Evolutionary conservation across 2,888 invertebrate genomes (phyloP), one percentile per base, ranked within the genome.

Genomic region (Conistra vaccinii): DNA sequence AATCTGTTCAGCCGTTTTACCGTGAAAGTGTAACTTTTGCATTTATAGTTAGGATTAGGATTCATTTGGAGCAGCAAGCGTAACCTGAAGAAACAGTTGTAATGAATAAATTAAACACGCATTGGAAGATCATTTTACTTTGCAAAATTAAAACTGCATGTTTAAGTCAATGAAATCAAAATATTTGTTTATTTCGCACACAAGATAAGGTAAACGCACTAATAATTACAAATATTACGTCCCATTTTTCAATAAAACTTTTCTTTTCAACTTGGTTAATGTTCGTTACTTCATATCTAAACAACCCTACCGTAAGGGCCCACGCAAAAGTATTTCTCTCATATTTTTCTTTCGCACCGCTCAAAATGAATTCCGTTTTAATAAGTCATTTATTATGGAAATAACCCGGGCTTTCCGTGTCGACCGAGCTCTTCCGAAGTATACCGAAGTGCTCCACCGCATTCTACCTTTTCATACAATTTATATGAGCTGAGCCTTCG

Each of bases 351-450:
- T 86, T 86, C 75, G 67, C 80, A 70, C 75, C 45, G 69, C 55
- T 77, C 69, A 69, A 81, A 86, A 85, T 81, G 79, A 80, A 75
- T 78, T 81, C 61, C 79, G 73, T 69, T 85, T 85, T 84, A 86
- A 80, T 83, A 84, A 84, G 80, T 84, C 77, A 86, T 85, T 80
- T 86, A 83, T 76, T 78, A 86, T 82, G 80, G 75, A 85, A 82
- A 85, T 85, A 75, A 73, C 76, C 67, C 67, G 63, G 51, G 80
- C 72, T 71, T 76, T 73, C 68, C 71, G 61, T 53, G 68, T 45
- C 68, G 73, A 67, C 71, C 58, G 55, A 65, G 58, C 51, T 80
- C 12, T 58, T 26, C 72, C 76, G 80, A 76, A 76, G 65, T 51
- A 48, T 42, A 42, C 82, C 76, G 60, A 76, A 76, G 60, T 58